Conservation (phyloP, 2,888 invertebrate genomes). For the Meloe dianella region DNA sequence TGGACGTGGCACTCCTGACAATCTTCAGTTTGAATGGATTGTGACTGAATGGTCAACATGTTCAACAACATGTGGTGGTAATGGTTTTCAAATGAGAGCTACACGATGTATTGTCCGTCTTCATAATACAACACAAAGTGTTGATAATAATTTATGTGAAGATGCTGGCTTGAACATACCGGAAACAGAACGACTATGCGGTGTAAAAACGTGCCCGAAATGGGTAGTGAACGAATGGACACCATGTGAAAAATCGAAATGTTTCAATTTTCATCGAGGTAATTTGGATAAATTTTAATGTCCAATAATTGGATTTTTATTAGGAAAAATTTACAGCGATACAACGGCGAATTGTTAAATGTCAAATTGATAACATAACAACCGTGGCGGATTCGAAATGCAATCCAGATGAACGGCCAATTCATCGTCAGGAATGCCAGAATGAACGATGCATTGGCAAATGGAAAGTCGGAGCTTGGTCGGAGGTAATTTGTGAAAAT, state of each 20-base stretch:
- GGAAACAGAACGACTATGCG: conserved; percentile 69
- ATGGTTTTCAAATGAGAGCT: conserved; percentile 74
- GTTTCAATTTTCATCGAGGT: conserved; percentile 77
- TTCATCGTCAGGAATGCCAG: conserved; percentile 79
- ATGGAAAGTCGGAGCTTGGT: conserved; percentile 94
- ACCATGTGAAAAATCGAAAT: conserved; percentile 73
- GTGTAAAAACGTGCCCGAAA: conserved; percentile 72
- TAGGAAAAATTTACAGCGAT: conserved; percentile 63
- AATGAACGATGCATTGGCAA: conserved; percentile 84
- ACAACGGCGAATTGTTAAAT: conserved; percentile 72
- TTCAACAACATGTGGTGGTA: conserved; percentile 81
- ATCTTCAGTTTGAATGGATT: conserved; percentile 77
- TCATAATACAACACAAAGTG: conserved; percentile 64
- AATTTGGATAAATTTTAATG: background rate
- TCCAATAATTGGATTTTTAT: background rate
- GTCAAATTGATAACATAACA: conserved; percentile 62
- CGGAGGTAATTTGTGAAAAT: conserved; percentile 69
- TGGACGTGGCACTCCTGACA: conserved; percentile 57
- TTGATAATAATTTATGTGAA: conserved; percentile 71
- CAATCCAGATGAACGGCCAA: conserved; percentile 74
- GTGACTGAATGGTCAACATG: conserved; percentile 87
- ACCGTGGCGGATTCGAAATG: conserved; percentile 65
- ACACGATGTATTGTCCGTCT: conserved; percentile 74
- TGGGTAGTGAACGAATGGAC: conserved; percentile 78
- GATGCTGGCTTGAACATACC: conserved; percentile 73